Evolutionary conservation across 1,140 invertebrate genomes (phyloP).

Genomic region (Tetranychus cinnabarinus): DNA sequence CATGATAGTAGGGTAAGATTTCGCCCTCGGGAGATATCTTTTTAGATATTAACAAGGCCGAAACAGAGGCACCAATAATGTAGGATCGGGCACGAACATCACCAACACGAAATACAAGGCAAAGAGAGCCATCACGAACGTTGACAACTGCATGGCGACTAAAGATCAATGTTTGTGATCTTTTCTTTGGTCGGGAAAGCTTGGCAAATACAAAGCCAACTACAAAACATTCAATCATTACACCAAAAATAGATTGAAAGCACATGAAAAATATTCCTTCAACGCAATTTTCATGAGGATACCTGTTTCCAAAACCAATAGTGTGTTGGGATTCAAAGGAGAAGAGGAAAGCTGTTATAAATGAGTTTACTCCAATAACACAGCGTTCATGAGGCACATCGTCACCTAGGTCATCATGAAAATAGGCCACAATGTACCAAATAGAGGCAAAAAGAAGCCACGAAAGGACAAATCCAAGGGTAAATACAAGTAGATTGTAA

Average conservation of each 20-base stretch:
- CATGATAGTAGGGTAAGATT: conserved; percentile 23
- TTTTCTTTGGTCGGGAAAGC: conserved; percentile 59
- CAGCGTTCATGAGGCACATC: conserved; percentile 22
- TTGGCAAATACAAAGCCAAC: conserved; percentile 42
- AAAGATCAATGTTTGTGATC: conserved; percentile 80
- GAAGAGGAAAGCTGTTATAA: conserved; percentile 68
- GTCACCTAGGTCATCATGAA: conserved; percentile 73
- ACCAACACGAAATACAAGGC: conserved; percentile 84
- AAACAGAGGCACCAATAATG: conserved; percentile 57
- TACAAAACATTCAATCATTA: conserved; percentile 55
- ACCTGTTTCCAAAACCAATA: conserved; percentile 40
- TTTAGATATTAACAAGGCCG: conserved; percentile 54
- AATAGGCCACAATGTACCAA: conserved; percentile 76
- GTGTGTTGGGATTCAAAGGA: conserved; percentile 79
- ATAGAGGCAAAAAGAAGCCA: conserved; percentile 76
- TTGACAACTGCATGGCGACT: conserved; percentile 70
- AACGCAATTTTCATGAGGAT: conserved; percentile 79
- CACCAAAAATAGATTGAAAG: conserved; percentile 80
- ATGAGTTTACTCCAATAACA: conserved; percentile 46
- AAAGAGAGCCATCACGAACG: conserved; percentile 57
- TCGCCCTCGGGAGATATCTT: conserved; percentile 23
- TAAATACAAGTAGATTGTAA: conserved; percentile 83
- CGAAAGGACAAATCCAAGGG: conserved; percentile 63
- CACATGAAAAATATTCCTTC: conserved; percentile 92
- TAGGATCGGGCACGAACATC: conserved; percentile 86